A percentile compares a stretch with the other conserved stretches of the same genome.
Evolutionary conservation across 2,888 invertebrate species (phyloP).

Genomic region (Beris morrisii): DNA sequence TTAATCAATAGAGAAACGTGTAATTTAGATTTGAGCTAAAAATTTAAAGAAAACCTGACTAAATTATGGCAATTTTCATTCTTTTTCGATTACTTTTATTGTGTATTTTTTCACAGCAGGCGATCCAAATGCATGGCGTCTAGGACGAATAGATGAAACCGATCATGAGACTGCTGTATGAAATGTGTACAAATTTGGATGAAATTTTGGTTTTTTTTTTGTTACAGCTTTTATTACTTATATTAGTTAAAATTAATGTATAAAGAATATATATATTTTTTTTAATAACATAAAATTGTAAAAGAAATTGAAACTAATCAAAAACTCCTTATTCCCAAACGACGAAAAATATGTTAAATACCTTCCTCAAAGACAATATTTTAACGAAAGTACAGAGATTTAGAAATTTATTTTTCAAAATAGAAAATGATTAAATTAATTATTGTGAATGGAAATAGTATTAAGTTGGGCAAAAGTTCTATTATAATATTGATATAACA

Average conservation of each 20-base stretch:
- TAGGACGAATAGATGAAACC: slow-evolving; percentile 78
- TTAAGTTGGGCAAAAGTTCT: no score
- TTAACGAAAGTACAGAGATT: slow-evolving; percentile 3
- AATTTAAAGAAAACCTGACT: neutral
- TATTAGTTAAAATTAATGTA: neutral
- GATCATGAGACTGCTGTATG: slow-evolving; percentile 81
- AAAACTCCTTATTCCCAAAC: slow-evolving; percentile 5
- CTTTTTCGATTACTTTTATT: no score
- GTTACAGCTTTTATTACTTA: slow-evolving; percentile 16
- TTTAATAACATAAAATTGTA: neutral
- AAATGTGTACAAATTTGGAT: slow-evolving; percentile 45
- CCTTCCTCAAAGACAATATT: slow-evolving; percentile 28
- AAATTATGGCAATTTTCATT: neutral
- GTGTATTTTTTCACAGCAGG: slow-evolving; percentile 57
- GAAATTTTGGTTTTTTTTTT: slow-evolving; percentile 13
- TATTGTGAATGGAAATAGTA: no score
- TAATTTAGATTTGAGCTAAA: neutral
- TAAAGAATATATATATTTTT: neutral
- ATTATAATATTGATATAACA: no score
- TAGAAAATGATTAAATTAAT: no score
- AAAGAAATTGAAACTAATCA: slow-evolving; percentile 20
- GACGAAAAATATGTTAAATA: slow-evolving; percentile 5
- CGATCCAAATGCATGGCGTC: slow-evolving; percentile 79
- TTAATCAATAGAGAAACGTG: neutral
- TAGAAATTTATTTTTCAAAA: no score